Conservation (phyloP, 2,113 vertebrate species). For the Taxidea taxus region DNA sequence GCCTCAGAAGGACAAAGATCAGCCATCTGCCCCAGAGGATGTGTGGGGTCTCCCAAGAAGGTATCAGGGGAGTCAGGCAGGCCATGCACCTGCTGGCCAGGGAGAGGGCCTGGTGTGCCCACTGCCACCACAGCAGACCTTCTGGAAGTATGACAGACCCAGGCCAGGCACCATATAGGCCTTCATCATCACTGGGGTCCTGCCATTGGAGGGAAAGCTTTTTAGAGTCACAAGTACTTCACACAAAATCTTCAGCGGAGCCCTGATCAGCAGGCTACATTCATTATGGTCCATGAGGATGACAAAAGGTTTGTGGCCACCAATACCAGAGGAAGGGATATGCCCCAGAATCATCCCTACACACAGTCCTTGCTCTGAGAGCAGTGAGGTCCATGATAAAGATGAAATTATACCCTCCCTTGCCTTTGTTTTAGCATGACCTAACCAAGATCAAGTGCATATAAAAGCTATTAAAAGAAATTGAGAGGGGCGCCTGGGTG, state of each 20-base stretch:
- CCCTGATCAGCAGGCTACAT: fast-evolving
- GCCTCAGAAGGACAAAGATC: background rate
- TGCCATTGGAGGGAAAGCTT: background rate
- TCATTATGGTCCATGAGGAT: background rate
- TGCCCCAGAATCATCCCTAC: background rate
- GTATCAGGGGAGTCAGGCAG: too few species aligned
- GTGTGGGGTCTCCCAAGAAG: background rate
- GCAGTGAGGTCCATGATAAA: background rate
- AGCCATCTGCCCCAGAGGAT: background rate
- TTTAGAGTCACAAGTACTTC: background rate
- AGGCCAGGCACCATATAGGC: background rate
- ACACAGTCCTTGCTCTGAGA: background rate
- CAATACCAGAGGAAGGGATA: background rate
- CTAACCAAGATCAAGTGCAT: background rate
- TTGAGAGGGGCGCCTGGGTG: too few species aligned
- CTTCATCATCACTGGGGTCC: background rate
- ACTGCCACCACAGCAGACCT: background rate
- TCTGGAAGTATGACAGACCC: background rate
- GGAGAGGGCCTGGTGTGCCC: background rate
- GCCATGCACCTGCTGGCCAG: background rate
- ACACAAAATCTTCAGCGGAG: background rate
- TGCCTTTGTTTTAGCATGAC: background rate
- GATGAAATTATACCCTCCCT: background rate
- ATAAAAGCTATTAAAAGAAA: background rate
- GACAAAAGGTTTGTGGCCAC: background rate